Evolutionary conservation across 1,140 invertebrate species (phyloP), one percentile per base, ranked within the genome.

Genomic region (Drosophila malerkotliana): DNA sequence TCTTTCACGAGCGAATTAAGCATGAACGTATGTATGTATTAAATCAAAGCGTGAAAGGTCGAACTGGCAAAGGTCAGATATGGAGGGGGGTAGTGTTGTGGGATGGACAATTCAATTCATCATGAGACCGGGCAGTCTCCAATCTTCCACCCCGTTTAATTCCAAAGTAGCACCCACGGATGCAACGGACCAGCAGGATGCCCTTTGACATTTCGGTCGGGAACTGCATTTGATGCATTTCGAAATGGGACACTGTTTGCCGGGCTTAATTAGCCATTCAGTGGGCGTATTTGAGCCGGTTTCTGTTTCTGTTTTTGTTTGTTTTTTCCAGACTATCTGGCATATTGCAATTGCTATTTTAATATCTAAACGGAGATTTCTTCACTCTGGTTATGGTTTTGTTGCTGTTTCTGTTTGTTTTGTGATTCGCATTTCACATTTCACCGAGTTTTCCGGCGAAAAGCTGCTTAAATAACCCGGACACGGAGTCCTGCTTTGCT

Each of bases 181-280:
- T 30, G 2, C 21, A 21, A 21, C 21, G 3, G 21, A 21, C 21
- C 3, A 21, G 21, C 21, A 21, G 32, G 8, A 7, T 21, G 57
- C 15, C 34, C 47, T 18, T 14, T 67, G 63, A 64, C 63, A 26
- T 67, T 67, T 48, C 12, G 26, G 26, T 37, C 28, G 14, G 32
- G 18, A 54, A 54, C 48, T 85, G 67, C 61, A 56, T 26, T 67
- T 41, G 26, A 58, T 52, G 48, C 44, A 37, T 63, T 63, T 28
- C 47, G 54, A 47, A 73, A 47, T 57, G 54, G 26, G 26, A 28
- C 26, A 28, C 26, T 63, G 34, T 68, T 63, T 64, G 21, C 58
- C 58, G 7, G n/a, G 24, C 61, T 44, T 84, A 81, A 84, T 84
- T 83, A 84, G 41, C 77, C 69, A 72, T 77, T 77, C 72, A 52